Evolutionary conservation across 2,113 vertebrate species (phyloP), one percentile per base, ranked within the genome.

Genomic region (Emydura subglobosa): DNA sequence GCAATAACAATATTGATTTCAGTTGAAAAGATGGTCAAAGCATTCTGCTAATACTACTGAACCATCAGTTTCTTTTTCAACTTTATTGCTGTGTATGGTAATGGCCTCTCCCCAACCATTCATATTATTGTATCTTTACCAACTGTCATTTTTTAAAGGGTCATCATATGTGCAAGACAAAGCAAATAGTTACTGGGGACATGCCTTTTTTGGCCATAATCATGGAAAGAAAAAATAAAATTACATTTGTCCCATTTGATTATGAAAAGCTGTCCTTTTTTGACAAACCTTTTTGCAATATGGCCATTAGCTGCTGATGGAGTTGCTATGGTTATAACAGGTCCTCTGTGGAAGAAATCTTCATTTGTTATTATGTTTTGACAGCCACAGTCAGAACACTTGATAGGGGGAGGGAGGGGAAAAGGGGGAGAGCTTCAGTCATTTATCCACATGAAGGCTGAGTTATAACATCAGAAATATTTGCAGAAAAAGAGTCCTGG

Each of bases 361-460:
- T 99, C 98, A 97, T 98, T 98, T 97, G 95, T 98, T 98, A 99
- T 98, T 98, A 98, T 98, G 97, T 98, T 98, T 96, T 98, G 98
- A 98, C 96, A 97, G 97, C 95, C 90, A 92, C 68, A 87, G 96
- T 97, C 94, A 98, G 95, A 97, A 98, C 59, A 79, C 83, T 98
- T 97, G 97, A 94, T 96, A 47, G 47, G 93, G 59, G 89, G 22
- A 55, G 89, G 34, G 89, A 95, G 88, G 88, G 34, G 83, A 93
- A 51, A 94, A 92, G 82, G 84, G 74, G 93, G 95, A 96, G 94
- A 89, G 16, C 44, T 87, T 96, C 34, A 1, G 42, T 49, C 78
- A 93, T 97, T 97, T 94, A 91, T 61, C 59, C 68, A 65, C 1
- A 68, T 96, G 93, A 97, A 96, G 93, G 88, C 27, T 10, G 88